These are phyloP conservation scores for Lepidiolamprologus cunningtoni DNA, from an alignment of 2,113 vertebrate genomes.

Conservation along the genomic window DNA sequence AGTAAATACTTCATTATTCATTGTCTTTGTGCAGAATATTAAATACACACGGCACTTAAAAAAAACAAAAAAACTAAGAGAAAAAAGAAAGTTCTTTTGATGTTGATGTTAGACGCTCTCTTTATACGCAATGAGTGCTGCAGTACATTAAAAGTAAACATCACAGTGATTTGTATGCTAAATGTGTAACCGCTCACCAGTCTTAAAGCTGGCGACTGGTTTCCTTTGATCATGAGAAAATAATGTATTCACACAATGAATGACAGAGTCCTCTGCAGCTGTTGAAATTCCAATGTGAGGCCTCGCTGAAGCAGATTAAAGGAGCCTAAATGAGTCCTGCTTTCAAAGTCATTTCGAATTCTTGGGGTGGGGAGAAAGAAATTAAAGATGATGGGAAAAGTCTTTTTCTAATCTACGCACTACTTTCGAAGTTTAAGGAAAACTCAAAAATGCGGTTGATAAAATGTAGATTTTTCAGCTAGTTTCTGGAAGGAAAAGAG, in stretches of 20 bases:
- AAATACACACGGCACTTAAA: conserved; percentile 31
- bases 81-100: not conserved
- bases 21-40: conserved; percentile 40
- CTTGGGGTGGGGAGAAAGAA: not conserved
- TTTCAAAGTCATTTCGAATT: not conserved
- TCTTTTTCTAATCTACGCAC: not conserved
- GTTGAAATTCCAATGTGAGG: conserved; percentile 2
- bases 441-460: not conserved
- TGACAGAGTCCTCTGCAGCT: not conserved
- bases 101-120: conserved; percentile 1
- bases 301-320: not conserved
- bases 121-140: not conserved
- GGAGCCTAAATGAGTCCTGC: not conserved
- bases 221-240: conserved; percentile 13
- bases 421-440: not conserved
- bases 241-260: conserved; percentile 40
- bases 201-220: not conserved
- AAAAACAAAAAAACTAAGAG: not conserved
- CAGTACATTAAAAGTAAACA: conserved; percentile 4
- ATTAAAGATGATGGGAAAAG: not conserved
- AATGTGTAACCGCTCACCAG: not conserved
- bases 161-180: not conserved
- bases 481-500: not conserved
- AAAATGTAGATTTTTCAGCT: not conserved
- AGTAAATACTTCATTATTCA: conserved; percentile 9